Evolutionary conservation across 2,888 invertebrate species (phyloP).

Genomic region (Agriopis marginaria): DNA sequence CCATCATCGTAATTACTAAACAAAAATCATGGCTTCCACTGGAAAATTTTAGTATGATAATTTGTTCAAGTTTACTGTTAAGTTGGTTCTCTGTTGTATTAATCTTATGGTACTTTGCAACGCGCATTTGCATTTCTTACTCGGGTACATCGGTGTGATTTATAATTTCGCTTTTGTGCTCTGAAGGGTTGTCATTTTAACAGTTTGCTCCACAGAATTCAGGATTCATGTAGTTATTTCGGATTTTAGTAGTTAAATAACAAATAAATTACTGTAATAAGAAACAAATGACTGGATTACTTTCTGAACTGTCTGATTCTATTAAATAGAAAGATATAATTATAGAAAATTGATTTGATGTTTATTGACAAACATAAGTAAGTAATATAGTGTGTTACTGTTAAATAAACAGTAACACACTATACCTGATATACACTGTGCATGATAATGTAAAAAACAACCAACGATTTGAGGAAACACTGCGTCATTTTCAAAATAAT

Average conservation of each 20-base stretch:
- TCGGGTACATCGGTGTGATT: slow-evolving; percentile 29
- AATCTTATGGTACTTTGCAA: slow-evolving; percentile 43
- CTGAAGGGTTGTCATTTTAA: slow-evolving; percentile 7
- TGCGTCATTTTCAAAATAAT: no score
- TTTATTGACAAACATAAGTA: no score
- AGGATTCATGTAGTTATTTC: not conserved
- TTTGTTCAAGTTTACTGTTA: not conserved
- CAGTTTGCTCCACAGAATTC: not conserved
- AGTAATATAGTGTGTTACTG: no score
- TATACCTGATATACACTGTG: no score
- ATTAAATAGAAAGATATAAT: no score
- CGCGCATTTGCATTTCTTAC: slow-evolving; percentile 41
- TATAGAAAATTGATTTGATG: no score
- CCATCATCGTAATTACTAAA: not conserved
- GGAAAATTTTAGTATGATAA: not conserved
- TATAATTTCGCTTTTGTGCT: slow-evolving; percentile 22
- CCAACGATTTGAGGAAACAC: no score
- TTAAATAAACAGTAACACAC: no score
- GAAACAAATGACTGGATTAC: no score
- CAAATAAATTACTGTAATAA: no score
- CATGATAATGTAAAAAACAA: no score
- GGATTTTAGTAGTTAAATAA: not conserved
- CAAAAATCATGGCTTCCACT: not conserved
- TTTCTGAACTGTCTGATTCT: no score
- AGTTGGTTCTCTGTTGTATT: slow-evolving; percentile 23